Evolutionary conservation across 2,113 vertebrate genomes (phyloP), one percentile per base, ranked within the genome.

Genomic region (Lepus europaeus): DNA sequence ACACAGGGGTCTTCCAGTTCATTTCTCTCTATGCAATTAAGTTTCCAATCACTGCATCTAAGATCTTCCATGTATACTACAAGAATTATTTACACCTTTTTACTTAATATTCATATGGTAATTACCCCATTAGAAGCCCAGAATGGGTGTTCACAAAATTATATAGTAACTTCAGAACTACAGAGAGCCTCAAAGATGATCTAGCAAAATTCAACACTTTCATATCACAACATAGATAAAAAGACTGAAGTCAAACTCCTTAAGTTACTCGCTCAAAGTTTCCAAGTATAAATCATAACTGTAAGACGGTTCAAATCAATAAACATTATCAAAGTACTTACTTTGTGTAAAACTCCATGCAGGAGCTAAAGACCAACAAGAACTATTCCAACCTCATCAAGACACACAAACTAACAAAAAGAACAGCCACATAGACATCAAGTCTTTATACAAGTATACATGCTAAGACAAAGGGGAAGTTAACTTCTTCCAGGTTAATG

Each of bases 291-390:
- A 85, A 45, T 89, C 87, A 64, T 45, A 45, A 45, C 19, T 23
- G 23, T 20, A 19, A n/a, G 36, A 51, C 72, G 87, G 78, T 25
- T 66, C 69, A 96, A 83, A 51, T 53, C 36, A 73, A 73, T 12
- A 68, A 81, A 85, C 29, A 92, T 76, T 63, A 90, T 73, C 31
- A 93, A 90, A 94, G 72, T 64, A 80, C 27, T 82, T 66, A 66
- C 49, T 89, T 45, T 82, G 72, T 53, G 68, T 27, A 84, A 66
- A 36, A 91, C 17, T 25, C 39, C 29, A 39, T 6, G 20, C 27
- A 84, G 31, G 49, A 91, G n/a, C 66, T 85, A 91, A 36, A 85
- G 27, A 68, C 25, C 84, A 91, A 49, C 33, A 91, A 91, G 25
- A 87, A 87, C 7, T 89, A 27, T 53, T 17, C 51, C 74, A 31